A percentile compares a stretch with the other conserved stretches of the same genome.
phyloP scores from a whole-genome alignment of 2,113 vertebrate species.

The Numenius arquata region DNA sequence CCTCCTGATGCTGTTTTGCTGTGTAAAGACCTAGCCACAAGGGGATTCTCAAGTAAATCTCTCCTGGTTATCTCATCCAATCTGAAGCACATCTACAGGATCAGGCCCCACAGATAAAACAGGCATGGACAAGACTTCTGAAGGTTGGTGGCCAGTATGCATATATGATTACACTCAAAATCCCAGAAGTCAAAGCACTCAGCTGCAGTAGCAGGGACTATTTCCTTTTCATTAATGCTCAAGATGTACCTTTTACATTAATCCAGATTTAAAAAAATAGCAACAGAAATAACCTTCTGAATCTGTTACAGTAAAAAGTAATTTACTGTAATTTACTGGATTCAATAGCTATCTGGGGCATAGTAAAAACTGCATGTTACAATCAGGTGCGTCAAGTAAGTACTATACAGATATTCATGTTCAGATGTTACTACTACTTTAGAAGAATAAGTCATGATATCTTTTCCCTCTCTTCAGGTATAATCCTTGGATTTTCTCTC shows the following conservation, averaged over 20 bases:
- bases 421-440: background rate
- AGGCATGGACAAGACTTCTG: background rate
- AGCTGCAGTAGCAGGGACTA: background rate
- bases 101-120: background rate
- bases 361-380: background rate
- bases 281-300: background rate
- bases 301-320: background rate
- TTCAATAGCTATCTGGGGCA: background rate
- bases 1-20: background rate
- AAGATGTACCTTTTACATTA: background rate
- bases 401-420: background rate
- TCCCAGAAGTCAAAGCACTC: background rate
- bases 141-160: background rate
- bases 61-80: background rate
- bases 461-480: slow-evolving; percentile 71
- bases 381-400: background rate
- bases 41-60: too few species aligned
- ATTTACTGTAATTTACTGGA: background rate
- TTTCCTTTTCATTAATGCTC: background rate
- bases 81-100: background rate
- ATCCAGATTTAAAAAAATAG: background rate
- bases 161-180: background rate
- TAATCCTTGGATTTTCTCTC: slow-evolving; percentile 88
- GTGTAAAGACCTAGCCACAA: background rate
- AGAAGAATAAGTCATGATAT: background rate